Conservation (phyloP, 2,888 invertebrate species). For the Clusia tigrina region DNA sequence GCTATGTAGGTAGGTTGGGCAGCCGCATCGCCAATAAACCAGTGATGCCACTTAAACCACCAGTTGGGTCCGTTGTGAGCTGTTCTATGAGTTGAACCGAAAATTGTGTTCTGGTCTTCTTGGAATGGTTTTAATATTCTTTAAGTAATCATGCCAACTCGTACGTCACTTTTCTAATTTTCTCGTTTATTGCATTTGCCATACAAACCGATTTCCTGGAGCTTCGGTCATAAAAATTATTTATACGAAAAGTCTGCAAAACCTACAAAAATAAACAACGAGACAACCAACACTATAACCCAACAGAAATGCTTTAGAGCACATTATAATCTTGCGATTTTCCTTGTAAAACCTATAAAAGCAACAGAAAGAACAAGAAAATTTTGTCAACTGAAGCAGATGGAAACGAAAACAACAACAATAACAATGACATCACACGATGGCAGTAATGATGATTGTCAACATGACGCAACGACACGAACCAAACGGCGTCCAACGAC, state of each 20-base stretch:
- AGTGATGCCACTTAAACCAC: neutral
- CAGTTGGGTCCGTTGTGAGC: neutral
- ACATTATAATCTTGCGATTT: neutral
- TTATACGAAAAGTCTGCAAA: too few species aligned
- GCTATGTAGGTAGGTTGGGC: too few species aligned
- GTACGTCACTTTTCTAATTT: neutral
- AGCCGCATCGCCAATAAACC: too few species aligned
- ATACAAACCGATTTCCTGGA: neutral
- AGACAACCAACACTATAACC: neutral
- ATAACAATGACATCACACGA: neutral
- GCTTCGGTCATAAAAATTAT: too few species aligned
- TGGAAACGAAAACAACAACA: neutral
- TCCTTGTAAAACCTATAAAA: neutral
- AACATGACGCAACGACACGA: neutral
- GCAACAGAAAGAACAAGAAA: neutral
- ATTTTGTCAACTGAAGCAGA: neutral
- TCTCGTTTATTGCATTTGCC: neutral
- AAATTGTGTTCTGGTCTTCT: too few species aligned
- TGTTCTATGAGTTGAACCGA: too few species aligned
- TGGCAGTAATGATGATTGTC: neutral
- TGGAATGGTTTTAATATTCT: too few species aligned
- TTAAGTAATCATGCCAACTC: too few species aligned
- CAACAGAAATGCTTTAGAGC: neutral
- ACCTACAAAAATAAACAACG: neutral
- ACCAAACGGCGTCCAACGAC: too few species aligned